phyloP scores from a whole-genome alignment of 1,140 invertebrate genomes.

The Drosophila nasuta region DNA sequence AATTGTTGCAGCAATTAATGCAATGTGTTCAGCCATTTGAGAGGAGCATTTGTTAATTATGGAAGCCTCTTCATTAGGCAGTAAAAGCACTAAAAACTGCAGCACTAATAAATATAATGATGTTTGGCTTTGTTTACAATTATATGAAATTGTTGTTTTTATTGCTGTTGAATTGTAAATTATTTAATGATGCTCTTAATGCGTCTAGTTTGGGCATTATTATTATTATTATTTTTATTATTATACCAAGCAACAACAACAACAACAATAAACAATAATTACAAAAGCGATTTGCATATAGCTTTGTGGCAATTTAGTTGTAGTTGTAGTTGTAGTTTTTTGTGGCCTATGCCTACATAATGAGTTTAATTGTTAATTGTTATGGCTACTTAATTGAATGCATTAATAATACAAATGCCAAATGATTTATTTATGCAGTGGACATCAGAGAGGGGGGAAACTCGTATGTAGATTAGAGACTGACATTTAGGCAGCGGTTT shows the following conservation, averaged over 20 bases:
- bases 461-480: constrained; percentile 64
- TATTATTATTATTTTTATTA: constrained; percentile 16
- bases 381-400: constrained; percentile 72
- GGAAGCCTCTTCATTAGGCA: constrained; percentile 8
- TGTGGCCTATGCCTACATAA: constrained; percentile 48
- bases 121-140: constrained; percentile 57
- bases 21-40: background rate
- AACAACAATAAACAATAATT: constrained; percentile 37
- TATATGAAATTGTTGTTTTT: constrained; percentile 40
- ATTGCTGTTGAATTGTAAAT: constrained; percentile 55
- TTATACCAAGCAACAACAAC: constrained; percentile 15
- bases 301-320: constrained; percentile 49
- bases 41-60: constrained; percentile 6
- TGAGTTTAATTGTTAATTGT: constrained; percentile 79
- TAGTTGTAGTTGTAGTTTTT: constrained; percentile 4
- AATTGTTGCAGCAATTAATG: background rate
- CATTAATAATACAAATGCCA: constrained; percentile 57
- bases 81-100: constrained; percentile 1
- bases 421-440: constrained; percentile 29
- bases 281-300: constrained; percentile 28
- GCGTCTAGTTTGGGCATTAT: constrained; percentile 43
- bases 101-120: constrained; percentile 45
- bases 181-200: constrained; percentile 76
- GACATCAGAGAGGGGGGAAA: background rate
- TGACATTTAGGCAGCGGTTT: constrained; percentile 69